Conservation (phyloP, 2,113 vertebrate genomes). For the Etia nguti region DNA sequence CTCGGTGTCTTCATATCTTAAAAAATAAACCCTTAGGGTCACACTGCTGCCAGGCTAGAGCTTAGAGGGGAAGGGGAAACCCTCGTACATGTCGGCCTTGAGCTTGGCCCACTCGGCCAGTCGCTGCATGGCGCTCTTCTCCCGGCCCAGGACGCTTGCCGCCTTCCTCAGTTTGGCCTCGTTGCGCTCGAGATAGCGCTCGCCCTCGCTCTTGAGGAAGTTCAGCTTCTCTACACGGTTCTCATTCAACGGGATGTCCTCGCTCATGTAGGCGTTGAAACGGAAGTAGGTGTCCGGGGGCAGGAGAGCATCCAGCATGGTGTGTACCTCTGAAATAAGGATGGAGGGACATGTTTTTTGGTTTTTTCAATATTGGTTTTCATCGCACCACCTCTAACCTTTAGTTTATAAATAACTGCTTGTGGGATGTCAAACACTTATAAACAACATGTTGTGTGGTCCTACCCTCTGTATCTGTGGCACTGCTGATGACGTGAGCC, state of each 20-base stretch:
- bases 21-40: background rate
- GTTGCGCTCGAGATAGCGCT: constrained; percentile 87
- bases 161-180: constrained; percentile 88
- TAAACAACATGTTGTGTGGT: background rate
- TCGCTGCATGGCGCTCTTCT: constrained; percentile 84
- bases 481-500: constrained; percentile 91
- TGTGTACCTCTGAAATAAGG: constrained; percentile 85
- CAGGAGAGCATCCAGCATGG: constrained; percentile 90
- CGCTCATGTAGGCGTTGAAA: constrained; percentile 91
- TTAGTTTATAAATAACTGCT: background rate
- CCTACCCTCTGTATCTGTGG: constrained; percentile 93
- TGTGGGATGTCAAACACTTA: background rate
- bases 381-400: background rate
- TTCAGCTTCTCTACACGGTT: constrained; percentile 85
- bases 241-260: constrained; percentile 92
- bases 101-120: constrained; percentile 87
- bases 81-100: constrained; percentile 90
- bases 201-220: constrained; percentile 83
- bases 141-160: constrained; percentile 80
- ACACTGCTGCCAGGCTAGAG: constrained; percentile 59
- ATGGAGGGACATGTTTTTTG: background rate
- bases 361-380: background rate
- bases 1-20: background rate
- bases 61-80: constrained; percentile 83
- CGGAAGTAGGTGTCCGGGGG: constrained; percentile 91